Percentiles rank a stretch among this genome's conserved stretches.
Conservation (phyloP, 2,888 invertebrate species). For the Prenolepis imparis region DNA sequence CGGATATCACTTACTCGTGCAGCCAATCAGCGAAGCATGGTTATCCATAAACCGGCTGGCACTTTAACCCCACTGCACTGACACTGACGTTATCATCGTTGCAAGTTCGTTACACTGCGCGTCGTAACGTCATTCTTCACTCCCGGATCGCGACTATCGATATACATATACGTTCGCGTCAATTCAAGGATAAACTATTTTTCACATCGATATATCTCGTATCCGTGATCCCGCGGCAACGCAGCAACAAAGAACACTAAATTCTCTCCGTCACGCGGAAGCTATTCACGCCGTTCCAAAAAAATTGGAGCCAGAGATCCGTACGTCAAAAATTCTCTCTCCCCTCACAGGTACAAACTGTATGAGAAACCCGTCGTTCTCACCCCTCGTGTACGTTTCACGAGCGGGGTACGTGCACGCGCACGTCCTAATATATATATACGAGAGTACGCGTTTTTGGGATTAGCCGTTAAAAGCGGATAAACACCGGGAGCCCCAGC, state of each 20-base stretch:
- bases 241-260: constrained; percentile 15
- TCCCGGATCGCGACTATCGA: constrained; percentile 5
- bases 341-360: constrained; percentile 18
- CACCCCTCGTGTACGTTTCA: constrained; percentile 40
- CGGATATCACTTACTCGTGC: constrained; percentile 62
- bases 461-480: constrained; percentile 55
- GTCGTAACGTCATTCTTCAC: constrained; percentile 48
- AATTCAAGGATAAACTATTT: background rate
- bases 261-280: constrained; percentile 2
- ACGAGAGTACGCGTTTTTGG: constrained; percentile 44
- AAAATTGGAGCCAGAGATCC: background rate
- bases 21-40: constrained; percentile 52
- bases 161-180: background rate
- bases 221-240: background rate
- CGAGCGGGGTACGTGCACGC: constrained; percentile 48
- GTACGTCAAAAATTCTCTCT: background rate
- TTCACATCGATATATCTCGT: constrained; percentile 16
- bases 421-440: background rate
- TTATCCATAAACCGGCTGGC: constrained; percentile 72
- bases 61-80: constrained; percentile 76
- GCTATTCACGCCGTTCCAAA: background rate
- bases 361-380: constrained; percentile 6
- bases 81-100: constrained; percentile 66
- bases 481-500: constrained; percentile 69
- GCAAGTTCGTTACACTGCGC: constrained; percentile 64